Conservation (phyloP, 1,140 invertebrate genomes). For the Drosophila chauvacae region DNA sequence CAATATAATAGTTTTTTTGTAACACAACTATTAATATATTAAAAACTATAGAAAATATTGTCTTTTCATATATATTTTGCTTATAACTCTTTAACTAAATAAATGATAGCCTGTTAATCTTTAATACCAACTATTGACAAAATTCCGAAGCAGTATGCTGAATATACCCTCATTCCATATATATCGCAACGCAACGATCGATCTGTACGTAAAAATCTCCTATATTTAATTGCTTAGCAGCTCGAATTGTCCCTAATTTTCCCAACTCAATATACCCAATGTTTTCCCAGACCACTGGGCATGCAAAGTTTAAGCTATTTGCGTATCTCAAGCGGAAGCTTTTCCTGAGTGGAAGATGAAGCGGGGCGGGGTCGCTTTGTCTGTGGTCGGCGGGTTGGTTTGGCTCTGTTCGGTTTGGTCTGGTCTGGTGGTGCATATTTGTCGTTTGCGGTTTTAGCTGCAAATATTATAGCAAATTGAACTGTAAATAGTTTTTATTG, state of each 20-base stretch:
- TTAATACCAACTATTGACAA: too few relatives aligned
- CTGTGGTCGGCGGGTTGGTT: constrained; percentile 51
- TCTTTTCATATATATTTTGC: too few relatives aligned
- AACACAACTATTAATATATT: too few relatives aligned
- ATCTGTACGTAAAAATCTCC: too few relatives aligned
- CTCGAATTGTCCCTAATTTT: background rate
- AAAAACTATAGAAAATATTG: too few relatives aligned
- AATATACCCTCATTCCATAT: too few relatives aligned
- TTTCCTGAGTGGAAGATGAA: constrained; percentile 7
- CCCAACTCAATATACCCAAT: constrained; percentile 1
- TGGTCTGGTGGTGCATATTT: constrained; percentile 66
- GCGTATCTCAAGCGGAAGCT: constrained; percentile 36
- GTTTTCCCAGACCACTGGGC: background rate
- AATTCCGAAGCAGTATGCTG: too few relatives aligned
- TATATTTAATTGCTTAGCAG: background rate
- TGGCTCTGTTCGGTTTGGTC: constrained; percentile 5
- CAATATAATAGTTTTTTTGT: too few relatives aligned
- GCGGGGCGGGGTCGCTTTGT: constrained; percentile 26
- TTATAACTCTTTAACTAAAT: too few relatives aligned
- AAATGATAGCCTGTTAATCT: too few relatives aligned
- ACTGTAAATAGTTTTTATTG: constrained; percentile 82
- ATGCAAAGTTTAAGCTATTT: constrained; percentile 68
- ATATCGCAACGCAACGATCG: too few relatives aligned
- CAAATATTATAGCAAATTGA: constrained; percentile 82
- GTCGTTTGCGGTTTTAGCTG: constrained; percentile 74